Evolutionary conservation across 1,140 invertebrate species (phyloP).

Genomic region (Arctopsyche grandis): DNA sequence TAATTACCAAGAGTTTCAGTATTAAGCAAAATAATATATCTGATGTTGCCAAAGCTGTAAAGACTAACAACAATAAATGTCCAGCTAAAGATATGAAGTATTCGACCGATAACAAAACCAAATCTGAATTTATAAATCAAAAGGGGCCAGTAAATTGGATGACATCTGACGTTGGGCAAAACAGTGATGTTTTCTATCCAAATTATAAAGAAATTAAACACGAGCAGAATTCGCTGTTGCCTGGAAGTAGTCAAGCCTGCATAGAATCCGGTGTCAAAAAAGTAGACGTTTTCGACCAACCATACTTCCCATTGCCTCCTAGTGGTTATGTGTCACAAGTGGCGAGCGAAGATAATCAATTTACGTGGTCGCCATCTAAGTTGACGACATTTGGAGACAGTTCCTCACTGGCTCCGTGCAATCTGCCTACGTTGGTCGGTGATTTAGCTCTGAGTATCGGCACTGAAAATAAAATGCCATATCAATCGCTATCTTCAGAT

Average conservation of each 20-base stretch:
- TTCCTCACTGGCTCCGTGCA: constrained; percentile 64
- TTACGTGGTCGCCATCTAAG: constrained; percentile 70
- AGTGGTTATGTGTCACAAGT: constrained; percentile 50
- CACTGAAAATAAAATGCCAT: constrained; percentile 47
- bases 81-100: constrained; percentile 45
- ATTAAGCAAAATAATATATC: constrained; percentile 47
- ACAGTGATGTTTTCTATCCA: constrained; percentile 41
- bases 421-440: constrained; percentile 69
- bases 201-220: constrained; percentile 43
- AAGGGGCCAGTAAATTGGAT: constrained; percentile 72
- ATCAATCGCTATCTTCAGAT: constrained; percentile 57
- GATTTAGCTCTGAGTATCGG: constrained; percentile 69
- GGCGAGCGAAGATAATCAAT: constrained; percentile 65
- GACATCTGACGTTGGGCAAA: constrained; percentile 64
- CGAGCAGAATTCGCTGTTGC: constrained; percentile 27
- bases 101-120: constrained; percentile 50
- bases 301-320: constrained; percentile 43
- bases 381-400: constrained; percentile 61
- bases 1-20: constrained; percentile 52
- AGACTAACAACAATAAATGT: constrained; percentile 34
- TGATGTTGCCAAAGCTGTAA: constrained; percentile 22
- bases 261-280: constrained; percentile 39
- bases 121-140: constrained; percentile 46
- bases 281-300: constrained; percentile 42
- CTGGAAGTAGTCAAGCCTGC: constrained; percentile 27